Evolutionary conservation across 2,797 vertebrate genomes (phyloP).

Genomic region (Anguilla marmorata): DNA sequence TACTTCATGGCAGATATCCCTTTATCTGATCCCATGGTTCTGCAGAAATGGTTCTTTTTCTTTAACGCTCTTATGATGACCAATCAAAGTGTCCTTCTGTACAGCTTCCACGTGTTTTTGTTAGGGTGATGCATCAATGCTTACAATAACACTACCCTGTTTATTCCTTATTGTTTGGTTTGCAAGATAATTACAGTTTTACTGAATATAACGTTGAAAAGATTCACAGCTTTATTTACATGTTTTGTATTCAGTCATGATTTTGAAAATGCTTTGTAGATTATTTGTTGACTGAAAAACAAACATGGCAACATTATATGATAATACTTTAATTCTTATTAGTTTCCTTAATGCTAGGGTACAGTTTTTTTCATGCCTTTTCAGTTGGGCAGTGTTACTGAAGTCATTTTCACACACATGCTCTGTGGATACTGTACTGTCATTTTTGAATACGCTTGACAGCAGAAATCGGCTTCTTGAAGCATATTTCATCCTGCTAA

Average conservation of each 20-base stretch:
- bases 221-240: no score
- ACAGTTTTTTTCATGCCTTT: neutral
- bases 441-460: no score
- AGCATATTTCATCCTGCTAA: no score
- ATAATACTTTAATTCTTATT: no score
- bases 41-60: neutral
- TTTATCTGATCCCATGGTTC: neutral
- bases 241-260: neutral
- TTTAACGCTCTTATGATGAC: neutral
- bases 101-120: neutral
- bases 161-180: neutral
- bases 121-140: neutral
- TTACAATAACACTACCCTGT: neutral
- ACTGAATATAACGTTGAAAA: no score
- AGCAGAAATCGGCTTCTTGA: no score
- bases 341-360: no score
- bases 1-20: neutral
- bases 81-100: neutral
- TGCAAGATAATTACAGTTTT: no score
- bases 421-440: no score
- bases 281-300: no score
- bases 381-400: neutral
- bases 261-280: neutral
- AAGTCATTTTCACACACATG: neutral
- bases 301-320: no score